Evolutionary conservation across 2,113 vertebrate species (phyloP), one percentile per base, ranked within the genome.

Genomic region (Ciconia maguari): DNA sequence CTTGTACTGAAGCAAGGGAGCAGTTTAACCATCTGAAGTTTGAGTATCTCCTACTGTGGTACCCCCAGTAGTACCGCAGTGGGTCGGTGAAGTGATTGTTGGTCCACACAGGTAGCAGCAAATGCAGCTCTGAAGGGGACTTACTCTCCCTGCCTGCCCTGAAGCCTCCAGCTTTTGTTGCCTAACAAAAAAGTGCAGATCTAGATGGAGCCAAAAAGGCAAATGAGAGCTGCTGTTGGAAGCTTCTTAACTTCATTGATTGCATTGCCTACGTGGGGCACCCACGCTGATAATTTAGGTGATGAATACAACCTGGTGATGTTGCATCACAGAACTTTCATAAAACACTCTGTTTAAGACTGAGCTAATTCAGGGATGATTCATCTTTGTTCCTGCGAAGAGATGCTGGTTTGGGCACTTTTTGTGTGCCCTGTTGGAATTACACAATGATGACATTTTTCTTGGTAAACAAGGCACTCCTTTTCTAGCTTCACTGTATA

Each of bases 361-460:
- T n/a, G 62, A 94, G 71, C 86, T 87, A 80, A 5, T 72, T 68
- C 71, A 65, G 58, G 32, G n/a, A 24, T 96, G 93, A 95, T 95
- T 96, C 93, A 96, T 90, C 84, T 78, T 81, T 84, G 68, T 69
- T 95, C 81, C 52, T 87, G 69, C 94, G 93, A 91, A 89, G 81
- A 95, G 77, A 58, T 94, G 87, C 95, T 95, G 87, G 90, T 93
- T 94, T 81, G 90, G 90, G 81, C 81, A 81, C 92, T 91, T 94
- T 58, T 72, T 32, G 55, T 84, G 69, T 93, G 90, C 69, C 87
- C 65, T 75, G 36, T 46, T 89, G 65, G 69, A 74, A 81, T 94
- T 91, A 75, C 3, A 13, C 92, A 94, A 91, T 49, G 42, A 55
- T 66, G 90, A 82, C 38, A 78, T 82, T 89, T 89, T 94, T 46